Evolutionary conservation across 2,888 invertebrate species (phyloP).

Genomic region (Cataglyphis altisquamis): DNA sequence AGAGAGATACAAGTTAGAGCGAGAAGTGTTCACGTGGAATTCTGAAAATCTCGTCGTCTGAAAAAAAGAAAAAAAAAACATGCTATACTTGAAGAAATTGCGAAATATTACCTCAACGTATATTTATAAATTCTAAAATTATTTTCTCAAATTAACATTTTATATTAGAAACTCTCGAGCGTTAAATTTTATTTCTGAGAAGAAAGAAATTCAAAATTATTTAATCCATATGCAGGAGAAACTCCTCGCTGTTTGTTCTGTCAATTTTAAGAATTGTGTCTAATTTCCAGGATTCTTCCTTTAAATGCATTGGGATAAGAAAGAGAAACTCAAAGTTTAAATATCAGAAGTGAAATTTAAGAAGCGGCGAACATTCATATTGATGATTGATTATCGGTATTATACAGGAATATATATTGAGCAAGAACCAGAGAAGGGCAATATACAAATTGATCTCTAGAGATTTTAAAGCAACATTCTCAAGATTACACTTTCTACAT

Average conservation of each 20-base stretch:
- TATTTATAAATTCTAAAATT: background rate
- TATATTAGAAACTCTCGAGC: background rate
- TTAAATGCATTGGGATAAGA: background rate
- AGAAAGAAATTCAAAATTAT: background rate
- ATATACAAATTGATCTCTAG: background rate
- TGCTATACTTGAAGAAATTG: constrained; percentile 3
- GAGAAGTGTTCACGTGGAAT: background rate
- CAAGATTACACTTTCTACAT: background rate
- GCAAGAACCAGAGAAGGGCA: background rate
- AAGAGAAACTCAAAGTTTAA: background rate
- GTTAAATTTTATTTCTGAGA: background rate
- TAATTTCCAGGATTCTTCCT: background rate
- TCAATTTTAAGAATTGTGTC: background rate
- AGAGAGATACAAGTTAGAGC: background rate
- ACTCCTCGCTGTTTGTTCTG: background rate
- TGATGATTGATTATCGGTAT: constrained; percentile 7
- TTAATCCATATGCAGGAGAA: background rate
- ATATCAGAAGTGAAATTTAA: background rate
- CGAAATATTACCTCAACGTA: background rate
- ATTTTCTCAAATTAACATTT: background rate
- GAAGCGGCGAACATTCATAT: background rate
- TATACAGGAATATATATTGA: background rate
- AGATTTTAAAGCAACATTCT: constrained; percentile 8
- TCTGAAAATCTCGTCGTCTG: background rate
- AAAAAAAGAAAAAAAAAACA: background rate